Base-by-base conservation (phyloP, 2,113 vertebrate species). In the Tachysurus vachellii region DNA sequence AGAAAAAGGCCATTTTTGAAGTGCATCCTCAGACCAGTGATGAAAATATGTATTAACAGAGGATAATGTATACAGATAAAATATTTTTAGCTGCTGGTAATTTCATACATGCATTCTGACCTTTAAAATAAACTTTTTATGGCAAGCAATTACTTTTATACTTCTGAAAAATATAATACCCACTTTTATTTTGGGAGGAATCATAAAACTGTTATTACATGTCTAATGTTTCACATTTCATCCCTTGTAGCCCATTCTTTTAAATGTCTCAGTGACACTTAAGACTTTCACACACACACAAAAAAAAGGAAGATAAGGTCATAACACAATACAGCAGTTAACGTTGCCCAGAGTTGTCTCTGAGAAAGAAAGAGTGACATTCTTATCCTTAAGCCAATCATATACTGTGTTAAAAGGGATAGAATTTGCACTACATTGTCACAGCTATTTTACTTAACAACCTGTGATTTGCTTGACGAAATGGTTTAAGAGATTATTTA, bases 291-390 rank as follows among this genome's bases (percentile, higher is more conserved):
- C 82, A 80, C 85, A 87, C 91, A 91, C 90, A 88, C 75, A 88
- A 85, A 71, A 88, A 17, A 64, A 68, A 71, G 81, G 44, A 79
- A 84, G 87, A 84, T n/a, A 89, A 66, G 86, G 87, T 89, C 54
- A 91, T 86, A 82, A 76, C 82, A 75, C n/a, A 82, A 92, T 94
- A 93, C 92, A 94, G 93, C 89, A 91, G 86, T 89, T 91, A 57
- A 92, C 64, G 82, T 31, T 90, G 80, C 89, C 89, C 91, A 54
- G 62, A 92, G 71, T 82, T 90, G 83, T 89, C 66, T 80, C 31
- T 6, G 11, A 31, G 44, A 75, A 3, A 76, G 61, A 70, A 44
- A 87, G 82, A 82, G 57, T 53, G 54, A 66, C 59, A 88, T 59
- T 50, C 47, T 85, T 42, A 77, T 44, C 31, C 70, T 19, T 36